These are phyloP conservation scores for Elgaria multicarinata DNA, from an alignment of 2,113 vertebrate species.

Conservation along the genomic window DNA sequence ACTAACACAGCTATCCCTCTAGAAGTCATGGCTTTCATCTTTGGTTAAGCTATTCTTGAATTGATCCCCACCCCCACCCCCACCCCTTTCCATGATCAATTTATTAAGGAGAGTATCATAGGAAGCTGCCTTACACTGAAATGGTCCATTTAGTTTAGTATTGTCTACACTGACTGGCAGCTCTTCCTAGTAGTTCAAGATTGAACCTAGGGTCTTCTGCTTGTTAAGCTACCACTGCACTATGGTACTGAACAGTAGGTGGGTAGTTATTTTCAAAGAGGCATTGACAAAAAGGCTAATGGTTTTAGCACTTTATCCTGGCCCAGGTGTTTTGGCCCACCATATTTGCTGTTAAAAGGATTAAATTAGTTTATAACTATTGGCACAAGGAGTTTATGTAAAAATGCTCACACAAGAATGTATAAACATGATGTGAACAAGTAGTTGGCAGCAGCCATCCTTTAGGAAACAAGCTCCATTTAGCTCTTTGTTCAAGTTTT, in stretches of 20 bases:
- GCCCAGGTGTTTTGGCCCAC: neutral
- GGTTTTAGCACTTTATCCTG: neutral
- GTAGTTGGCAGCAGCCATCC: neutral
- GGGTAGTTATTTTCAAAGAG: neutral
- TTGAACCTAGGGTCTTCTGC: neutral
- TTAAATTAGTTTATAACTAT: neutral
- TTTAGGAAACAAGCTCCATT: neutral
- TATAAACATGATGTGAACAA: accelerated
- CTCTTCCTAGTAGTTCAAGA: neutral
- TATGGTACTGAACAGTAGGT: neutral
- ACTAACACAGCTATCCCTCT: too few relatives aligned
- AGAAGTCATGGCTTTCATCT: neutral
- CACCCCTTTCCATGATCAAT: neutral
- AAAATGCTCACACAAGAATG: slow-evolving; percentile 25
- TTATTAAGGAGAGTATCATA: neutral
- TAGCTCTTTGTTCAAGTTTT: slow-evolving; percentile 1
- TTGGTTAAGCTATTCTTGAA: neutral
- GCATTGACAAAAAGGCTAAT: neutral
- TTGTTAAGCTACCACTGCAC: neutral
- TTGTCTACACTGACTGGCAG: neutral
- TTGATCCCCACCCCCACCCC: neutral
- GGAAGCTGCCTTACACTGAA: neutral
- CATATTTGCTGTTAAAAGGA: neutral
- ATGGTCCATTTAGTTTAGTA: neutral
- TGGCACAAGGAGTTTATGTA: slow-evolving; percentile 12